Evolutionary conservation across 2,113 vertebrate species (phyloP).

Genomic region (Tyrannus savana): DNA sequence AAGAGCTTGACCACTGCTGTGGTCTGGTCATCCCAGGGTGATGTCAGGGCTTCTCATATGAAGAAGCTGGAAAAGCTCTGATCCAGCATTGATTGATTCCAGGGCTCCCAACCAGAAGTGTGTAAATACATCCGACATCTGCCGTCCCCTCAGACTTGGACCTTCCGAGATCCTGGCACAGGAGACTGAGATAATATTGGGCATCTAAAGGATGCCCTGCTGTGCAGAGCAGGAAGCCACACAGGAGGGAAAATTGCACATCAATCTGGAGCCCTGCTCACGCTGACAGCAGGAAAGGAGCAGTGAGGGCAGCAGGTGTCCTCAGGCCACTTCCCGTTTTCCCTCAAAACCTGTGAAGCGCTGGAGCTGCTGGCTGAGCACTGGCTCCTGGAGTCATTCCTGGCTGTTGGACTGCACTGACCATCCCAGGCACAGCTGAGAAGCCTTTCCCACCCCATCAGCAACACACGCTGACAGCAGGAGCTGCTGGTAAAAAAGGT

Average conservation of each 20-base stretch:
- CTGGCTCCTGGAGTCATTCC: background rate
- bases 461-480: background rate
- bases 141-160: background rate
- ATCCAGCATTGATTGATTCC: background rate
- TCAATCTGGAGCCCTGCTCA: background rate
- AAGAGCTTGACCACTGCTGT: background rate
- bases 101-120: background rate
- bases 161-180: background rate
- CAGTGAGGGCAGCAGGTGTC: background rate
- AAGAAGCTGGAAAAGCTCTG: background rate
- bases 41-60: background rate
- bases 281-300: no score
- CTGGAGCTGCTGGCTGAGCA: background rate
- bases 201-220: background rate
- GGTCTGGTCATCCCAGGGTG: background rate
- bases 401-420: background rate
- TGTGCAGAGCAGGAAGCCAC: background rate
- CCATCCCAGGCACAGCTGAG: background rate
- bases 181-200: accelerated
- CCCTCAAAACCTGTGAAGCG: background rate
- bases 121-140: background rate
- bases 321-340: background rate
- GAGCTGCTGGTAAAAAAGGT: background rate
- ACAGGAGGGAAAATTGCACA: background rate
- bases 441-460: background rate